Percentiles rank a stretch among this genome's conserved stretches.
These are phyloP conservation scores for Prionchulus punctatus DNA, from an alignment of 2,888 invertebrate species.

Conservation along the genomic window DNA sequence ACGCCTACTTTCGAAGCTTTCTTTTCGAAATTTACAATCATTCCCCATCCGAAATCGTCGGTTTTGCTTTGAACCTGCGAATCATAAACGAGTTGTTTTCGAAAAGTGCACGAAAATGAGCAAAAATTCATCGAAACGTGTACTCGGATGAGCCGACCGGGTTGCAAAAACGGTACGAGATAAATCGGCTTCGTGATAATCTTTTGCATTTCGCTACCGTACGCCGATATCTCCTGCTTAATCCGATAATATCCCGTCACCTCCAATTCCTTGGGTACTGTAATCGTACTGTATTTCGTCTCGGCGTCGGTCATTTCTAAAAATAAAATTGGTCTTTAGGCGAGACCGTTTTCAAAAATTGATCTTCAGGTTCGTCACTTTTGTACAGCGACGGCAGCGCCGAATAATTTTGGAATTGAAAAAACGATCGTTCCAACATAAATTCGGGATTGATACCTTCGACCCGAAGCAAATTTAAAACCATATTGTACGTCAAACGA, in stretches of 20 bases:
- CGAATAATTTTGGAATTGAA: constrained; percentile 95
- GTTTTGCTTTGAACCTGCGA: constrained; percentile 20
- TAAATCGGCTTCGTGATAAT: constrained; percentile 71
- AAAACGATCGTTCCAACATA: constrained; percentile 94
- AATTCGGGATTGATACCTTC: constrained; percentile 99
- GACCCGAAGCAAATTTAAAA: constrained; percentile 78
- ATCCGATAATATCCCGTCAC: constrained; percentile 62
- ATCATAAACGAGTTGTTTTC: not conserved
- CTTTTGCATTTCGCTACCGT: constrained; percentile 48
- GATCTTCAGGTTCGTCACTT: not conserved
- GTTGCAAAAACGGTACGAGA: constrained; percentile 78
- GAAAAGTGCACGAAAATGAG: not conserved
- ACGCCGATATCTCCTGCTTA: constrained; percentile 16
- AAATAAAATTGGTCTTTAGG: constrained; percentile 16
- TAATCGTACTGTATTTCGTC: constrained; percentile 47
- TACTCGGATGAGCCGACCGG: constrained; percentile 79
- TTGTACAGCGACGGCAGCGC: no score
- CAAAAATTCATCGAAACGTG: constrained; percentile 11
- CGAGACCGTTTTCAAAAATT: not conserved
- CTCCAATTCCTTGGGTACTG: constrained; percentile 53
- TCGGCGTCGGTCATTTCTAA: constrained; percentile 52
- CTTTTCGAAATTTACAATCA: constrained; percentile 76
- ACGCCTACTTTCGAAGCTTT: constrained; percentile 37
- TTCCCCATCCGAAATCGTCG: constrained; percentile 88
- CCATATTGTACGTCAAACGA: constrained; percentile 98